Conservation (phyloP, 2,797 vertebrate species). For the Ptychadena robeensis region DNA sequence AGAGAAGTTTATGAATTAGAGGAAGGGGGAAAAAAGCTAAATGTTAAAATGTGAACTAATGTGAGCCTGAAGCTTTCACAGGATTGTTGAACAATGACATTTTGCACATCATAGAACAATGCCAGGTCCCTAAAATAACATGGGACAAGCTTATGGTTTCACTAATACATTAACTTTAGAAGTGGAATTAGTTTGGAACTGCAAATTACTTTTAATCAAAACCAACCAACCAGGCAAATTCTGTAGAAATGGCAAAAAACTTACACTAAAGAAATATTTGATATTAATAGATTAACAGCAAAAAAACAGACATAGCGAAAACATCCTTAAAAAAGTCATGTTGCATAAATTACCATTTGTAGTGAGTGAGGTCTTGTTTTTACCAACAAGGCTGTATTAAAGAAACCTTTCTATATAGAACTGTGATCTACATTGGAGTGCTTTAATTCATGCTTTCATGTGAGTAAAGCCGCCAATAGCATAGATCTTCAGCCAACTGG, state of each 20-base stretch:
- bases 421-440: not conserved
- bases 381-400: constrained; percentile 15
- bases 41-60: constrained; percentile 64
- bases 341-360: not conserved
- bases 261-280: not conserved
- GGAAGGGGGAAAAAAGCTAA: constrained; percentile 52
- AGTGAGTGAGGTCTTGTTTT: not conserved
- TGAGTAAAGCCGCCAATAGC: too few relatives aligned
- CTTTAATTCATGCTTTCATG: not conserved
- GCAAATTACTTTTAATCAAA: constrained; percentile 70
- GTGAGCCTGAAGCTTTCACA: constrained; percentile 65
- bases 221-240: constrained; percentile 31
- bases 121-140: constrained; percentile 66
- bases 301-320: not conserved
- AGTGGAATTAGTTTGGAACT: constrained; percentile 67
- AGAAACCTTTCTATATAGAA: not conserved
- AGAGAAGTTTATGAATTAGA: constrained; percentile 63
- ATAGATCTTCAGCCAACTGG: too few relatives aligned
- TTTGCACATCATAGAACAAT: constrained; percentile 66
- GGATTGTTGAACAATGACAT: constrained; percentile 63
- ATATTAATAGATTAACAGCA: not conserved
- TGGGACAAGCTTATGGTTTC: constrained; percentile 69
- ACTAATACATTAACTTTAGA: constrained; percentile 72
- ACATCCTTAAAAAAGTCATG: not conserved
- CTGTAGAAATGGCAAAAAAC: not conserved